phyloP scores from a whole-genome alignment of 2,797 vertebrate species.

The Coreius guichenoti region DNA sequence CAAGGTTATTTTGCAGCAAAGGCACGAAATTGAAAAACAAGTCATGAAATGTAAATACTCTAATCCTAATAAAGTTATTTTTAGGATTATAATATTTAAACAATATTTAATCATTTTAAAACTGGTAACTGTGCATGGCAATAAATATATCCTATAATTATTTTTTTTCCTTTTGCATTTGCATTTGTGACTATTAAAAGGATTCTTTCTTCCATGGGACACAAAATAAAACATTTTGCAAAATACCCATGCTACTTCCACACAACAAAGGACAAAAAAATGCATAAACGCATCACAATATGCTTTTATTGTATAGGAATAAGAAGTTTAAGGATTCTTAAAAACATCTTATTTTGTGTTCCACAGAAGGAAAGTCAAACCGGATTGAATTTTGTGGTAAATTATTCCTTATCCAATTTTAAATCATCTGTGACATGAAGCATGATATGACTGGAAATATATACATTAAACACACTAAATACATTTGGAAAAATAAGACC shows the following conservation, averaged over 20 bases:
- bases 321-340: neutral
- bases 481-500: conserved; percentile 23
- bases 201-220: neutral
- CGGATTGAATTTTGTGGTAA: neutral
- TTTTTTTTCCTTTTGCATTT: neutral
- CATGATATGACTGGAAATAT: conserved; percentile 35
- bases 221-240: neutral
- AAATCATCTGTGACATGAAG: conserved; percentile 22
- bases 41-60: neutral
- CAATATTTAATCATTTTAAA: neutral
- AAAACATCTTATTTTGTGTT: neutral
- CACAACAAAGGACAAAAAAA: neutral
- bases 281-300: neutral
- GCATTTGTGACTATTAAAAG: neutral
- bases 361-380: neutral
- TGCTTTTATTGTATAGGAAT: neutral
- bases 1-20: neutral
- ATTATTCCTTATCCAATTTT: conserved; percentile 12
- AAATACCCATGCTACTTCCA: neutral
- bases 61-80: neutral
- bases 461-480: conserved; percentile 30
- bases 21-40: neutral
- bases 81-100: neutral
- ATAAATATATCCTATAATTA: neutral
- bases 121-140: neutral